phyloP scores from a whole-genome alignment of 2,113 vertebrate genomes.

The Pseudois nayaur region DNA sequence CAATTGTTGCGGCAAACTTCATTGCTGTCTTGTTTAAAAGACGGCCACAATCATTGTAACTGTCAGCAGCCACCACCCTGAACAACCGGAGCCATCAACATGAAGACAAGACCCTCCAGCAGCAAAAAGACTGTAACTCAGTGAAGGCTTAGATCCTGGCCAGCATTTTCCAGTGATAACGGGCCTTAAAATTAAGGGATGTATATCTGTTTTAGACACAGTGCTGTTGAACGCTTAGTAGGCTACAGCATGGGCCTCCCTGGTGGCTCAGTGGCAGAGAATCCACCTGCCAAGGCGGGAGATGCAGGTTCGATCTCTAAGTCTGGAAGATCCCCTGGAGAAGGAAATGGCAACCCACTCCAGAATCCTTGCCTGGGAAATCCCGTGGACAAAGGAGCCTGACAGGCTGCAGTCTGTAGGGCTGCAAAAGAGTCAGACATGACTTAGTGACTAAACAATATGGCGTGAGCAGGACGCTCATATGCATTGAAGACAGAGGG shows the following conservation, averaged over 20 bases:
- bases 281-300: background rate
- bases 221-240: background rate
- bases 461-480: background rate
- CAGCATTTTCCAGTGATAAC: background rate
- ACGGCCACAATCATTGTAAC: fast-evolving
- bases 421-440: background rate
- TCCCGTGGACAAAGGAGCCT: background rate
- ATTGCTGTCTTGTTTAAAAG: too few relatives aligned
- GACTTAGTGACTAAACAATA: background rate
- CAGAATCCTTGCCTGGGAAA: background rate
- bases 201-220: background rate
- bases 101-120: background rate
- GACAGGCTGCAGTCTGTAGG: background rate
- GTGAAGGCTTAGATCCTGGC: background rate
- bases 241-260: background rate
- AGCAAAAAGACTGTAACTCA: background rate
- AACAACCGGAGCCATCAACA: background rate
- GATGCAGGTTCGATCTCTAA: fast-evolving
- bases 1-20: fast-evolving
- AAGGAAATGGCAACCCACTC: background rate
- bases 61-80: background rate
- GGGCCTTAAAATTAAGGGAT: background rate
- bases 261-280: background rate
- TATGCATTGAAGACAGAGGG: background rate
- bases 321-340: background rate